Evolutionary conservation across 2,888 invertebrate genomes (phyloP), one percentile per base, ranked within the genome.

Genomic region (Thymelicus sylvestris): DNA sequence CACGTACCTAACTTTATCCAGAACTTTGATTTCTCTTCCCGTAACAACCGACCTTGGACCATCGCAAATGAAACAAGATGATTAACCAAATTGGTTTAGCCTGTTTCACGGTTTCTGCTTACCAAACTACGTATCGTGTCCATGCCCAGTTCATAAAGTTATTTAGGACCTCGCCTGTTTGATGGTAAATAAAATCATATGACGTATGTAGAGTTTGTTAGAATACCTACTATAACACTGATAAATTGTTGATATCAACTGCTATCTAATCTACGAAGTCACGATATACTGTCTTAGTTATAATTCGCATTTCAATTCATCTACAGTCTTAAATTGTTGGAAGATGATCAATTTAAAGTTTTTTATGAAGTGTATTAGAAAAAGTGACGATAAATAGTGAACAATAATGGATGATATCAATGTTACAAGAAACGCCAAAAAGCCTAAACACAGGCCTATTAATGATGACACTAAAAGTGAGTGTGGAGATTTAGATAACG

Each of bases 381-480:
- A 15, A 38, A 38, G 65, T 60, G 65, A 65, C 50, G 63, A 12
- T 41, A 24, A 41, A 7, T 6, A 24, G 47, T 59, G 80, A 81
- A 77, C 75, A 73, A 84, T 80, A 77, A 92, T 92, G 92, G 86
- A 91, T 81, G 86, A 85, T 79, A 77, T 86, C 72, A 78, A 77
- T 72, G 74, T 84, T 64, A 85, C 80, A 72, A 75, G 74, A 47
- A 87, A 81, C 74, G 76, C 78, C 50, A 74, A 75, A 48, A 88
- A 81, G 78, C 74, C 78, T 31, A 87, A 86, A 74, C 91, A 84
- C 70, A 86, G 92, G 70, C 92, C 92, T 62, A 86, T 92, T 74
- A 89, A 93, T 73, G 92, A 93, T 75, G 93, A 92, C 74, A 92
- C 90, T 7, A 87, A 79, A 77, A 93, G 93, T 80, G 92, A 93